Conservation (phyloP, 2,888 invertebrate genomes). For the Cheilosia variabilis region DNA sequence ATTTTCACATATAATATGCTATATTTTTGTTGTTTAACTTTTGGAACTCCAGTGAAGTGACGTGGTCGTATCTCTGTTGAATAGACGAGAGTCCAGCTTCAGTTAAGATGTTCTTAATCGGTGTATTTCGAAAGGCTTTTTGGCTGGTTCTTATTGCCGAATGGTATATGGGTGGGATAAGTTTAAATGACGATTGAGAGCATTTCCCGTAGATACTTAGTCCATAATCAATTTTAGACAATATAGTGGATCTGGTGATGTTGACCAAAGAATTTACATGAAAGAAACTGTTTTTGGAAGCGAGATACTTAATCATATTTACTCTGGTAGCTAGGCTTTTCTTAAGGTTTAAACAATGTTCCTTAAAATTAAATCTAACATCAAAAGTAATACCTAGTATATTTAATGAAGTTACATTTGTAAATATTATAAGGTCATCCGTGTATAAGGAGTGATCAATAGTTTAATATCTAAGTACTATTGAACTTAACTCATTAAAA, state of each 20-base stretch:
- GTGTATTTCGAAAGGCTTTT: conserved; percentile 13
- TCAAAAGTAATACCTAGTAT: not conserved
- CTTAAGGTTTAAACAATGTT: not conserved
- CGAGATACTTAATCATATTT: conserved; percentile 16
- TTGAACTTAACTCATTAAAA: not conserved
- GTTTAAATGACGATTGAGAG: conserved; percentile 7
- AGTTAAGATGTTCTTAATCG: too few species aligned
- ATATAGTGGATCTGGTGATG: not conserved
- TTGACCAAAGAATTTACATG: not conserved
- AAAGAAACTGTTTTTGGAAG: not conserved
- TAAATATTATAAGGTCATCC: not conserved
- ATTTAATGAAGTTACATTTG: not conserved
- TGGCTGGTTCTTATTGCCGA: not conserved
- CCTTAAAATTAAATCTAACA: too few species aligned
- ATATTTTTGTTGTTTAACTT: too few species aligned
- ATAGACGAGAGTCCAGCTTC: too few species aligned
- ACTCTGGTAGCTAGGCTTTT: conserved; percentile 13
- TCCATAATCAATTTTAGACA: conserved; percentile 13
- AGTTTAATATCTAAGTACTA: too few species aligned
- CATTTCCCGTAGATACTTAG: conserved; percentile 9
- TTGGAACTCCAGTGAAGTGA: not conserved
- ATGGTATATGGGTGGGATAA: conserved; percentile 5
- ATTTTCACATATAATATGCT: too few species aligned
- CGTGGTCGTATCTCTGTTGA: not conserved
- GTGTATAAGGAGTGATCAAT: too few species aligned